Evolutionary conservation across 1,140 invertebrate species (phyloP).

Genomic region (Reticulitermes speratus): DNA sequence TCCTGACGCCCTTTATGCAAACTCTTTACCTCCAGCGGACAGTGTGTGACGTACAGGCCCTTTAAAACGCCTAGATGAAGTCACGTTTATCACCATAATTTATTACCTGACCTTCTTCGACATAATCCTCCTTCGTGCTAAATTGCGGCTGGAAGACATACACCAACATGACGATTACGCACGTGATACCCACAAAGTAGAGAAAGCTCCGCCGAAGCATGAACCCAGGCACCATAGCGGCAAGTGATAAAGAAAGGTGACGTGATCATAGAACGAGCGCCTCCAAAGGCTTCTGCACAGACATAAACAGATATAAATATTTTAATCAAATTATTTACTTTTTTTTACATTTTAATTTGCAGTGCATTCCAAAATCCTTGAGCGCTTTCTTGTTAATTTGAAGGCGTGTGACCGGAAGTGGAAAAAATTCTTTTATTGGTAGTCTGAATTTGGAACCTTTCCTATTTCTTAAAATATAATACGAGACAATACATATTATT

Average conservation of each 20-base stretch:
- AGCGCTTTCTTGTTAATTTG: no score
- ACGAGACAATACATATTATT: no score
- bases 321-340: no score
- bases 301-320: neutral
- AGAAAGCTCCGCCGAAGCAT: slow-evolving; percentile 53
- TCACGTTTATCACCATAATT: neutral
- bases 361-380: no score
- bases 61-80: neutral
- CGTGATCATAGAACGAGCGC: neutral
- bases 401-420: no score
- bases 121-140: neutral
- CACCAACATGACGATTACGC: slow-evolving; percentile 48
- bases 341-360: no score
- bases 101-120: neutral
- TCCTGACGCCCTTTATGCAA: no score
- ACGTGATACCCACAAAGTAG: slow-evolving; percentile 50
- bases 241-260: neutral
- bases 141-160: slow-evolving; percentile 48
- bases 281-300: neutral
- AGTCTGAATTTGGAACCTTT: no score
- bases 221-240: slow-evolving; percentile 45
- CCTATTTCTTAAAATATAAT: no score
- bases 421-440: no score
- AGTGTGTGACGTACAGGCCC: no score
- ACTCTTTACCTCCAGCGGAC: no score